A percentile compares a stretch with the other conserved stretches of the same genome.
phyloP scores from a whole-genome alignment of 2,113 vertebrate genomes.

The Uropsilus gracilis region DNA sequence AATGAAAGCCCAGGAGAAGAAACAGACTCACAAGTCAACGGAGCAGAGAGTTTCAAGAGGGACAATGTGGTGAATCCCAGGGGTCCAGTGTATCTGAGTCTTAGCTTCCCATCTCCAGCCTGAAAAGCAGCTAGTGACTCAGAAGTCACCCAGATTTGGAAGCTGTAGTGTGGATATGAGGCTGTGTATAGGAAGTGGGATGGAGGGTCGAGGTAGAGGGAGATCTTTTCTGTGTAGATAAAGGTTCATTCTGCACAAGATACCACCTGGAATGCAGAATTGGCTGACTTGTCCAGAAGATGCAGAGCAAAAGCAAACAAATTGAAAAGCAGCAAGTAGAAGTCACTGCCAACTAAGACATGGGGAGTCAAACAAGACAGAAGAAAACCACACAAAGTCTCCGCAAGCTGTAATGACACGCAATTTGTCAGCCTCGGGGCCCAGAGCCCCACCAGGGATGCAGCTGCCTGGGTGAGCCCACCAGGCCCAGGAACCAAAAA shows the following conservation, averaged over 20 bases:
- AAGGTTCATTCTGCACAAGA: background rate
- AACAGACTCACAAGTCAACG: background rate
- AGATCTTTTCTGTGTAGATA: background rate
- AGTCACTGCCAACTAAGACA: background rate
- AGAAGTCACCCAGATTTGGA: background rate
- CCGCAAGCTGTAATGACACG: background rate
- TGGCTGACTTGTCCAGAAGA: background rate
- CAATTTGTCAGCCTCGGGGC: slow-evolving; percentile 33
- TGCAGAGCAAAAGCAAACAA: background rate
- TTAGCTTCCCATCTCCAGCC: background rate
- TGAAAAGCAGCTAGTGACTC: background rate
- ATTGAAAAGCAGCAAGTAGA: background rate
- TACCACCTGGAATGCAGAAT: background rate
- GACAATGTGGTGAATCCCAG: no score
- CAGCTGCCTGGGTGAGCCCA: background rate
- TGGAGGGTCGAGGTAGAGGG: no score
- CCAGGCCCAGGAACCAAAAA: slow-evolving; percentile 42
- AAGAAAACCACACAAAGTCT: background rate
- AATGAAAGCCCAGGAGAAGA: background rate
- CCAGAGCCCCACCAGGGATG: background rate
- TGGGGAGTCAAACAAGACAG: background rate
- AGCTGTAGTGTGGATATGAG: no score
- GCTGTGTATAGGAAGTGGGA: background rate
- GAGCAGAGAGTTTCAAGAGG: background rate
- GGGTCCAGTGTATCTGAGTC: background rate